A percentile compares a stretch with the other conserved stretches of the same genome.
These are phyloP conservation scores for Myotis davidii DNA, from an alignment of 2,113 vertebrate species.

Conservation along the genomic window DNA sequence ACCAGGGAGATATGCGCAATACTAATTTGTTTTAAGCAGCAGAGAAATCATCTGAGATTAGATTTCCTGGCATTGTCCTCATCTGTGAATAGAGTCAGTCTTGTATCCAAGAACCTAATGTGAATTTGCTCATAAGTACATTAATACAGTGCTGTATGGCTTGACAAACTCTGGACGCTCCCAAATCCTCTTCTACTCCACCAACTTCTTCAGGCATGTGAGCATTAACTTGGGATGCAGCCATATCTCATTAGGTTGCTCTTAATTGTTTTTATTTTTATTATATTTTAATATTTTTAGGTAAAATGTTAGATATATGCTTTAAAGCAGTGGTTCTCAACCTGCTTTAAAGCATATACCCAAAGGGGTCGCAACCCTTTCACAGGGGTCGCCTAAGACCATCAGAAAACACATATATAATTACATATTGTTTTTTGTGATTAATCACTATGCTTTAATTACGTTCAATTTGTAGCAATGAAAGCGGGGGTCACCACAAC, in stretches of 20 bases:
- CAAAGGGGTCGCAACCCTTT: too few species aligned
- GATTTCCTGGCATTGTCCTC: background rate
- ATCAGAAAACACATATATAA: too few species aligned
- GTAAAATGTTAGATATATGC: background rate
- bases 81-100: background rate
- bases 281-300: constrained; percentile 16
- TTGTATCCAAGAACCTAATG: background rate
- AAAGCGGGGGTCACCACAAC: too few species aligned
- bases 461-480: too few species aligned
- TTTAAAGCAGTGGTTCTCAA: background rate
- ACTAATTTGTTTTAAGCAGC: constrained; percentile 31
- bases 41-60: background rate
- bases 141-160: background rate
- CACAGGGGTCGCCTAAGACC: too few species aligned
- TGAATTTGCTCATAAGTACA: background rate
- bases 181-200: background rate
- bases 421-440: too few species aligned
- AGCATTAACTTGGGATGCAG: background rate
- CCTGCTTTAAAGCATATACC: too few species aligned
- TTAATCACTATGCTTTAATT: too few species aligned
- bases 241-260: background rate
- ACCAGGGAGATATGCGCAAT: background rate
- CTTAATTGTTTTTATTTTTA: background rate
- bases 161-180: background rate
- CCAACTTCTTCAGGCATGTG: background rate